Conservation (phyloP, 2,797 vertebrate species). For the Tapera naevia region DNA sequence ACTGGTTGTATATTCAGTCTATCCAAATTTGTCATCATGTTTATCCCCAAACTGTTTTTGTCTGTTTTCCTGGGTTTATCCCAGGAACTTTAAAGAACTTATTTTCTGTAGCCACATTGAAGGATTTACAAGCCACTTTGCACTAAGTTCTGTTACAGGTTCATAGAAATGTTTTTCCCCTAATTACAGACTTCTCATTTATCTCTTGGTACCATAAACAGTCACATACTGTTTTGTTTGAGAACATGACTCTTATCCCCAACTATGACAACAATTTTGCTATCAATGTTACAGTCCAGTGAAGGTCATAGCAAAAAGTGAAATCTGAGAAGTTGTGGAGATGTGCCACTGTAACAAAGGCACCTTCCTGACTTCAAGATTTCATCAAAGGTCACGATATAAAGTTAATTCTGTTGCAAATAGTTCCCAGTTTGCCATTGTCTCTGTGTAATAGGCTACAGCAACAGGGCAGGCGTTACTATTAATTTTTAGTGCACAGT, state of each 20-base stretch:
- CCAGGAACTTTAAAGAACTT: neutral
- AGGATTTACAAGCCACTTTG: neutral
- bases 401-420: neutral
- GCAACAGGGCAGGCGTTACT: neutral
- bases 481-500: neutral
- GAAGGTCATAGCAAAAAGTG: neutral
- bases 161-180: neutral
- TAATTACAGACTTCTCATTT: neutral
- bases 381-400: neutral
- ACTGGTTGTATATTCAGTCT: neutral
- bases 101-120: neutral
- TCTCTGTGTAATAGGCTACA: neutral
- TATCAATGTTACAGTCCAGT: neutral
- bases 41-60: neutral
- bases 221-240: neutral
- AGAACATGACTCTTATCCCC: neutral
- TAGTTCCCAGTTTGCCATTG: accelerated
- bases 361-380: neutral
- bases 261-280: neutral
- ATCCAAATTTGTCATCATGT: neutral
- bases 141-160: neutral
- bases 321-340: neutral
- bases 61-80: neutral
- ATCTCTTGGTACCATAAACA: neutral
- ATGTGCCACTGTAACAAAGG: neutral